Evolutionary conservation across 2,888 invertebrate genomes (phyloP).

Genomic region (Tetanocera ferruginea): DNA sequence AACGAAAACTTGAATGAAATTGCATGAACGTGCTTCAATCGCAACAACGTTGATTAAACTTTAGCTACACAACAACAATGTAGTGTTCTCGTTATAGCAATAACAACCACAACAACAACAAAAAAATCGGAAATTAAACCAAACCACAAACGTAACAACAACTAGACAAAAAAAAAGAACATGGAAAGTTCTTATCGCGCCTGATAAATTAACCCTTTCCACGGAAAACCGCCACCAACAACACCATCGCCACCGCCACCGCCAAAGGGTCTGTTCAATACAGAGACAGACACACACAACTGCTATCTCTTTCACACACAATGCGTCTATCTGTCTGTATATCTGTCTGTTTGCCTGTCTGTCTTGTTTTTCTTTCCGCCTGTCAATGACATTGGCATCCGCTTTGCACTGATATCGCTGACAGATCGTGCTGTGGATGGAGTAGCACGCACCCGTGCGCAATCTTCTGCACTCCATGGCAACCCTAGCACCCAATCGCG

Average conservation of each 20-base stretch:
- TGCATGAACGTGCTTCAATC: conserved; percentile 15
- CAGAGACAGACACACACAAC: not conserved
- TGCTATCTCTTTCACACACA: not conserved
- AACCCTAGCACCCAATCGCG: not conserved
- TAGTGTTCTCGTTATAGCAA: not conserved
- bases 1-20: conserved; percentile 13
- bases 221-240: conserved; percentile 36
- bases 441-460: not conserved
- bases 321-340: conserved; percentile 35
- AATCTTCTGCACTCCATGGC: not conserved
- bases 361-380: conserved; percentile 14
- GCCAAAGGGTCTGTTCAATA: conserved; percentile 7
- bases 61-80: not conserved
- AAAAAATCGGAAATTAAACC: conserved; percentile 21
- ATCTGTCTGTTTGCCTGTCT: not conserved
- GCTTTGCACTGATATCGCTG: conserved; percentile 25
- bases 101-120: not conserved
- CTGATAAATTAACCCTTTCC: conserved; percentile 64
- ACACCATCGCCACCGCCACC: conserved; percentile 28
- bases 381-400: conserved; percentile 55
- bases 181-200: conserved; percentile 64
- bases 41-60: conserved; percentile 13
- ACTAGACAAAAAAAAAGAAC: conserved; percentile 44
- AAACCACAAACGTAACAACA: not conserved
- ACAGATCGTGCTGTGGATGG: not conserved